Base-by-base conservation (phyloP, 2,888 invertebrate species). In the Corythucha ciliata region DNA sequence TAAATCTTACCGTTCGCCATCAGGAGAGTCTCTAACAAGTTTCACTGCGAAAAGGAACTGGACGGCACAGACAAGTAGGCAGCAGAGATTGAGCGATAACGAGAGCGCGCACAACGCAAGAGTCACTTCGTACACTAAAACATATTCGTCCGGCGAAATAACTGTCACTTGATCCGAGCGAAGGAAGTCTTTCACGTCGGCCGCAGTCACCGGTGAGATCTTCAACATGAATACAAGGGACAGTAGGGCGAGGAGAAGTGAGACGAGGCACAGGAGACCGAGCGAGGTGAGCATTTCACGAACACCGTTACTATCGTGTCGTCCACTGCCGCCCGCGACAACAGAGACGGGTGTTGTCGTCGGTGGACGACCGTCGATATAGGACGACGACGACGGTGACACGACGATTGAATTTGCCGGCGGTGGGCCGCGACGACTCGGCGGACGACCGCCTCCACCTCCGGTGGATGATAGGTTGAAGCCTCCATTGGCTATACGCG, bases 41-140 rank as follows among this genome's bases (percentile, higher is more conserved):
- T 91, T 91, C 60, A 92, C 87, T 41, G 91, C 88, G 68, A 92
- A 91, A 66, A 91, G 78, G 73, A 90, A 91, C 74, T 93, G 92
- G 66, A 91, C 87, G 63, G 90, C 85, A 75, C 92, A 92, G 64
- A 92, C 89, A 62, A 92, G 78, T 55, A 92, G 75, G 68, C 92
- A 92, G 74, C 89, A 90, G 57, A 92, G 75, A 72, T 92, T 87
- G 60, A 92, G 72, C 25, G 88, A 87, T 47, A 92, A 73, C 57
- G 91, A 89, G 65, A 92, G 76, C 54, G 90, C 88, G 67, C 89
- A 86, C 65, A 92, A 74, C 25, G 90, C 90, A 66, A 91, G 74
- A 45, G 90, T 90, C 66, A 91, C 91, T 74, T 92, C 91, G 69
- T 88, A 86, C 58, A 92, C 87, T 62, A 87, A 82, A 54, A 83